Conservation (phyloP, 2,888 invertebrate genomes). For the Suillia variegata region DNA sequence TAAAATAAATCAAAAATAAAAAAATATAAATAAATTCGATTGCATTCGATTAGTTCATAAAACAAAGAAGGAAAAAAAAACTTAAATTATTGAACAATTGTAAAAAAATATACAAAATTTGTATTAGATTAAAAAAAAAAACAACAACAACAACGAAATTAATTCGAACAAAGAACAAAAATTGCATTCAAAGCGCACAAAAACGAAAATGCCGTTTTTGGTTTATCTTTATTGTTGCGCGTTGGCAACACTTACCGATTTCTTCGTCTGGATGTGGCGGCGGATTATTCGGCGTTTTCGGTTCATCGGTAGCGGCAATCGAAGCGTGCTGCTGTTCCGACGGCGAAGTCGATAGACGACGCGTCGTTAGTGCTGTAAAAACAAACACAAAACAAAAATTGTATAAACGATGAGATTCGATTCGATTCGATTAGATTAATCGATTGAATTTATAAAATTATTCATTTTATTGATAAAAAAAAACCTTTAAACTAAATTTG, state of each 20-base stretch:
- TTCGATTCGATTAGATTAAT: no score
- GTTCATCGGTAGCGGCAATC: constrained; percentile 38
- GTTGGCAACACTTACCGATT: constrained; percentile 51
- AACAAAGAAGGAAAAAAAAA: constrained; percentile 29
- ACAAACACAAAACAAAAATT: not conserved
- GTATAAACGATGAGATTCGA: no score
- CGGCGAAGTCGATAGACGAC: not conserved
- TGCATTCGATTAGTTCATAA: constrained; percentile 10
- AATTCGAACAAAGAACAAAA: constrained; percentile 43
- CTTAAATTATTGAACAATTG: constrained; percentile 12
- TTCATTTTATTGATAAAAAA: no score
- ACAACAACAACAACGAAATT: constrained; percentile 41
- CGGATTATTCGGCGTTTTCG: constrained; percentile 43
- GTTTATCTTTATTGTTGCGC: no score
- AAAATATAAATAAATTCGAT: constrained; percentile 5
- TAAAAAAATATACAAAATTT: constrained; percentile 30
- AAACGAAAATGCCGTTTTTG: constrained; percentile 1
- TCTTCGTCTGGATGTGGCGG: constrained; percentile 46
- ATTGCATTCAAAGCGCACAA: constrained; percentile 43
- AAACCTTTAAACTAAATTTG: no score
- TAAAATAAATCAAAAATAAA: no score
- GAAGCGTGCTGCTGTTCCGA: constrained; percentile 4
- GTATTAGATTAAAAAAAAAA: constrained; percentile 27
- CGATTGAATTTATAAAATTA: no score
- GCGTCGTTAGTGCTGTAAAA: not conserved